These are phyloP conservation scores for Thaumetopoea pityocampa DNA, from an alignment of 1,140 invertebrate species.

Conservation along the genomic window DNA sequence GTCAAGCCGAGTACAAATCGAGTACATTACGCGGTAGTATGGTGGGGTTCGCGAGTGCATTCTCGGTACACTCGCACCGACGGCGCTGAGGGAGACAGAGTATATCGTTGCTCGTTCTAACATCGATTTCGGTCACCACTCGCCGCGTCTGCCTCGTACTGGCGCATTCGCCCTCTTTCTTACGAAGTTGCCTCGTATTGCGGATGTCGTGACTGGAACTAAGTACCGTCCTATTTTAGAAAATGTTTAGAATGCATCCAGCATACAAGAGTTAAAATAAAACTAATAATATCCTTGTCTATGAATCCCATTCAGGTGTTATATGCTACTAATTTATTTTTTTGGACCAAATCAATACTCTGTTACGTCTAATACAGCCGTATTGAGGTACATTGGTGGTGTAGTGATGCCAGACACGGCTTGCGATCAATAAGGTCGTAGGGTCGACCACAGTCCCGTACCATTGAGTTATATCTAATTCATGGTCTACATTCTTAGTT, in stretches of 20 bases:
- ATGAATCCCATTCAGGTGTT: too few relatives aligned
- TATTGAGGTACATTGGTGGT: too few relatives aligned
- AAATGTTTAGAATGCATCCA: conserved; percentile 24
- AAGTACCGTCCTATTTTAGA: conserved; percentile 57
- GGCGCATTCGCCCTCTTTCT: conserved; percentile 31
- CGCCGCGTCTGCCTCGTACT: conserved; percentile 35
- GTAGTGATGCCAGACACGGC: too few relatives aligned
- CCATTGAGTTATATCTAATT: too few relatives aligned
- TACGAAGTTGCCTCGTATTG: conserved; percentile 45
- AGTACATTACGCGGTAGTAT: conserved; percentile 32
- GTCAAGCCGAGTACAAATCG: conserved; percentile 24
- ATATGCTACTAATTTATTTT: too few relatives aligned
- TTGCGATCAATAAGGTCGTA: too few relatives aligned
- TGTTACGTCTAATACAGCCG: too few relatives aligned
- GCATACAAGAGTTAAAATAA: conserved; percentile 4
- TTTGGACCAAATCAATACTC: too few relatives aligned
- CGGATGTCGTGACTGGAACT: conserved; percentile 45
- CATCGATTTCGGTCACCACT: conserved; percentile 63
- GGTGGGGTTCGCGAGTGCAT: conserved; percentile 36
- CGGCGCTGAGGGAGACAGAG: conserved; percentile 36
- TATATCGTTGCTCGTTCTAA: conserved; percentile 27
- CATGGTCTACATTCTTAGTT: too few relatives aligned
- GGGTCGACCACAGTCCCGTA: too few relatives aligned
- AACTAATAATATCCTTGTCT: conserved; percentile 1
- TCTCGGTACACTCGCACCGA: conserved; percentile 48